These are phyloP conservation scores for Nannoperca obscura DNA, from an alignment of 2,797 vertebrate genomes.

Conservation along the genomic window DNA sequence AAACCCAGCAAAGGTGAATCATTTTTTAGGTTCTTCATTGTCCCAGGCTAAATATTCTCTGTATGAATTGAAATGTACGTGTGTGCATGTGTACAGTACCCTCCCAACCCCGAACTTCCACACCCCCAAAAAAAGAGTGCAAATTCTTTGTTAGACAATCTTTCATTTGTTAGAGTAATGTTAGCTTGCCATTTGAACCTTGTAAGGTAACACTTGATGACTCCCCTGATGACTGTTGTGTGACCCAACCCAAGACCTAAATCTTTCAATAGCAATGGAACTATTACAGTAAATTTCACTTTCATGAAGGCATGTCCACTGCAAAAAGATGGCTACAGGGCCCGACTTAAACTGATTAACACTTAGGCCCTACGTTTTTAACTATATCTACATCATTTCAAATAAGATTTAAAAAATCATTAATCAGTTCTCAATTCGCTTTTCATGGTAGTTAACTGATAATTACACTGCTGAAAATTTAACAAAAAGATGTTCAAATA, in stretches of 20 bases:
- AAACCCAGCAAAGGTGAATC: too few relatives aligned
- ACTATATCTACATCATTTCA: background rate
- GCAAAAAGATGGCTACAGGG: background rate
- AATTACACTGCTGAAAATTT: conserved; percentile 6
- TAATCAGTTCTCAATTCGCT: background rate
- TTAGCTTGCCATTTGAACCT: background rate
- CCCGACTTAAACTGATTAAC: background rate
- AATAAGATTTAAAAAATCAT: background rate
- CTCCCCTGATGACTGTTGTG: background rate
- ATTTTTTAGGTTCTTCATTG: too few relatives aligned
- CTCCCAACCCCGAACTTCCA: too few relatives aligned
- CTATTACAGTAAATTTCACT: background rate
- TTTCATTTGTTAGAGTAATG: background rate
- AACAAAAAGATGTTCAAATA: conserved; percentile 16
- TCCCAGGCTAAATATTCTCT: too few relatives aligned
- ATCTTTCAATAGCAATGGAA: background rate
- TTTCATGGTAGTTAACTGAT: background rate
- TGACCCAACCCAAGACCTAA: background rate
- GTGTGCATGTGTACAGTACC: too few relatives aligned
- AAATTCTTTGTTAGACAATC: background rate
- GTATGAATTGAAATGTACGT: too few relatives aligned
- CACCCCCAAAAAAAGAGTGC: too few relatives aligned
- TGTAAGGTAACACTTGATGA: background rate
- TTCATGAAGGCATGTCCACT: background rate
- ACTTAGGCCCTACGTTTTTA: background rate